Evolutionary conservation across 2,888 invertebrate species (phyloP).

Genomic region (Oxyteleia sp.): DNA sequence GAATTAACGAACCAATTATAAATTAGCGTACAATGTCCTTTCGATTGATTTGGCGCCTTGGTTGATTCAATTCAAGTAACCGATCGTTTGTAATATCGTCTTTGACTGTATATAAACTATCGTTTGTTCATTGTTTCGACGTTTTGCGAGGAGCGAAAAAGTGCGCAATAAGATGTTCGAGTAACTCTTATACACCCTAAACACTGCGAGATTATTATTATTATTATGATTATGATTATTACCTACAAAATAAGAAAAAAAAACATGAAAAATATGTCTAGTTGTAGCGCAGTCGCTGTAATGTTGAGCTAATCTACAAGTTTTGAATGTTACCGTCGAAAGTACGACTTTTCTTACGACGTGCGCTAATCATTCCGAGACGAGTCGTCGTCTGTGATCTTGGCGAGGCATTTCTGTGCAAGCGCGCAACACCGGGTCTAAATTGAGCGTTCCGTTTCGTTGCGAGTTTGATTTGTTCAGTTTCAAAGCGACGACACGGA

Average conservation of each 20-base stretch:
- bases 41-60: no score
- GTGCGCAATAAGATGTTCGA: constrained; percentile 6
- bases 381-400: constrained; percentile 51
- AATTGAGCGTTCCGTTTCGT: constrained; percentile 16
- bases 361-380: constrained; percentile 55
- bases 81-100: not conserved
- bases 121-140: not conserved
- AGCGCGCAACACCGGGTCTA: constrained; percentile 30
- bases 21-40: not conserved
- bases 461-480: constrained; percentile 14
- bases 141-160: constrained; percentile 4
- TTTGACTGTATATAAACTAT: not conserved
- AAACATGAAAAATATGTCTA: constrained; percentile 56
- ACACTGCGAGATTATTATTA: constrained; percentile 67
- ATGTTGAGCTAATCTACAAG: constrained; percentile 72
- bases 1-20: not conserved
- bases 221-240: no score
- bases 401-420: constrained; percentile 58
- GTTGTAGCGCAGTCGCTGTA: constrained; percentile 73
- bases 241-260: constrained; percentile 18
- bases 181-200: constrained; percentile 15
- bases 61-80: no score
- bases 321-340: constrained; percentile 69
- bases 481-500: constrained; percentile 40
- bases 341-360: constrained; percentile 56